phyloP scores from a whole-genome alignment of 1,140 invertebrate species.

The Neuroterus valhalla region DNA sequence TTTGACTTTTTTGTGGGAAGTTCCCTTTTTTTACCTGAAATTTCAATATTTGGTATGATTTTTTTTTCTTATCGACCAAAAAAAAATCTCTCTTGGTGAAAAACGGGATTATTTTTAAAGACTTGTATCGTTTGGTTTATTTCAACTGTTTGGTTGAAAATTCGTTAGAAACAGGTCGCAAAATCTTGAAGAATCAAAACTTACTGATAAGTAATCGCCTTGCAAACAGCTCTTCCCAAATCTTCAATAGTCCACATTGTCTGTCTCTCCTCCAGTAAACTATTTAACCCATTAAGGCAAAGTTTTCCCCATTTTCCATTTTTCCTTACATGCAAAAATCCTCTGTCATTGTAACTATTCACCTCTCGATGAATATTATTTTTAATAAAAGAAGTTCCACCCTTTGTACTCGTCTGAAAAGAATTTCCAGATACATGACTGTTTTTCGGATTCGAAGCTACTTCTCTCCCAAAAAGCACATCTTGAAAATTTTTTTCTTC shows the following conservation, averaged over 20 bases:
- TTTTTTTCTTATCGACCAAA: no score
- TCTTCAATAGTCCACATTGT: conserved; percentile 79
- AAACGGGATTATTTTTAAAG: no score
- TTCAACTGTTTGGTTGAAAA: not conserved
- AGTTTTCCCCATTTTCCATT: conserved; percentile 87
- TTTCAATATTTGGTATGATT: no score
- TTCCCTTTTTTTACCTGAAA: no score
- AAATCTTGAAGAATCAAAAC: conserved; percentile 50
- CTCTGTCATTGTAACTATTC: conserved; percentile 73
- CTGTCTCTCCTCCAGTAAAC: conserved; percentile 56
- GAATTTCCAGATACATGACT: conserved; percentile 46
- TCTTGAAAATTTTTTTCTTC: conserved; percentile 32
- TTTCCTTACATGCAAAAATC: conserved; percentile 84
- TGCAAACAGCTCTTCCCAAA: conserved; percentile 85
- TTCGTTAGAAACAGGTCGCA: not conserved
- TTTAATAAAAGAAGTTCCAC: conserved; percentile 37
- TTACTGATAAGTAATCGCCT: conserved; percentile 86
- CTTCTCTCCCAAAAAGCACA: conserved; percentile 64
- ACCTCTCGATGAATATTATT: conserved; percentile 52
- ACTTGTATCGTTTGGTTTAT: no score
- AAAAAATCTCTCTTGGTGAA: no score
- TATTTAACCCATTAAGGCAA: conserved; percentile 72
- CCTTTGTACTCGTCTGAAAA: conserved; percentile 46
- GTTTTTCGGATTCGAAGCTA: conserved; percentile 57
- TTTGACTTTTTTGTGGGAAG: no score